Conservation (phyloP, 2,888 invertebrate genomes). For the Drosophila infuscata region DNA sequence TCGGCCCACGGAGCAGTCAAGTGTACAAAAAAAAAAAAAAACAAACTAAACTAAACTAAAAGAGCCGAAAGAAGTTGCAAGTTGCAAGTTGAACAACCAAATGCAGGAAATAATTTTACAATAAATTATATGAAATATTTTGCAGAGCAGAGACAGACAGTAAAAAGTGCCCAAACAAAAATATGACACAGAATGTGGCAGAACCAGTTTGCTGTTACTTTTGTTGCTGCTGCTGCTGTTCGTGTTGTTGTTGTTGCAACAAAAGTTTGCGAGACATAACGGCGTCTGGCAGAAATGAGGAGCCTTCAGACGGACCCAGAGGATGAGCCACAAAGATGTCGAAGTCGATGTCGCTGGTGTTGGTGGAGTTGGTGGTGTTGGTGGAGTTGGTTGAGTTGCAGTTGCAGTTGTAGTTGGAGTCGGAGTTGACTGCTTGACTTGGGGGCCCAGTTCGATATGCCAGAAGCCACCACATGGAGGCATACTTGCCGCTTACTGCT, state of each 20-base stretch:
- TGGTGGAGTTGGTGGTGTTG: too few relatives aligned
- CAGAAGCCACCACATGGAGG: constrained; percentile 26
- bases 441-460: constrained; percentile 12
- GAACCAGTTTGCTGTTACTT: constrained; percentile 53
- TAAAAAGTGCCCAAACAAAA: constrained; percentile 33
- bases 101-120: constrained; percentile 70
- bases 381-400: too few relatives aligned
- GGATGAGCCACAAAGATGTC: constrained; percentile 55
- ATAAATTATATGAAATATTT: constrained; percentile 74
- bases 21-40: constrained; percentile 3
- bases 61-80: constrained; percentile 12
- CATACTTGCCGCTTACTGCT: neutral
- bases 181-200: constrained; percentile 64
- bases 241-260: constrained; percentile 21
- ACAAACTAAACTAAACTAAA: neutral
- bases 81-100: neutral
- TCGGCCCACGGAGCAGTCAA: constrained; percentile 39
- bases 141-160: constrained; percentile 28
- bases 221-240: constrained; percentile 16
- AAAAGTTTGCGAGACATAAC: constrained; percentile 72
- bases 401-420: neutral
- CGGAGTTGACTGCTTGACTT: constrained; percentile 14
- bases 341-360: constrained; percentile 15
- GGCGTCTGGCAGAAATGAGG: constrained; percentile 62
- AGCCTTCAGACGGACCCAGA: constrained; percentile 30